Evolutionary conservation across 2,113 vertebrate genomes (phyloP), one percentile per base, ranked within the genome.

Genomic region (Tupaia chinensis): DNA sequence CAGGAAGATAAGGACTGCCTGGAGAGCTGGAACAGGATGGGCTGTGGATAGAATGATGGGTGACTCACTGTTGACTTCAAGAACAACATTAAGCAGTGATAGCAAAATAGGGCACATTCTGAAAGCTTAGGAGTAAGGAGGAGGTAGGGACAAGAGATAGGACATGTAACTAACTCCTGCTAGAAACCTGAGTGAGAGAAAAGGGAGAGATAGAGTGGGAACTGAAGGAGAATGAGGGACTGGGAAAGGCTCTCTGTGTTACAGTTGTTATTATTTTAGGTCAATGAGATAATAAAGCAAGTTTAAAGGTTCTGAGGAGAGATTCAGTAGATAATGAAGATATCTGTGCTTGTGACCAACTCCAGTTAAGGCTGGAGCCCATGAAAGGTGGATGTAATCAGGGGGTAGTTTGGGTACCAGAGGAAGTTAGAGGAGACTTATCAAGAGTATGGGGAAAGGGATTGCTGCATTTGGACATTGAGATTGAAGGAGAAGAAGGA

Each of bases 211-310:
- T 56, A 90, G 11, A 34, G 32, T 78, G 13, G 34, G 17, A 93
- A 68, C 56, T 9, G 19, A 20, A 63, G 72, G 16, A 66, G 16
- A 7, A 19, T 32, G 1, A 32, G 27, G 1, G 9, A 1, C 65
- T 83, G 14, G 19, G 11, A 87, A 78, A 63, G 0, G 0, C 84
- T 72, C 34, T 82, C 27, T n/a, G 44, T 87, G 54, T 58, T 87
- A 32, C 34, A 72, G 0, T 34, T 84, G 17, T 65, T 93, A 29
- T 84, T 84, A 79, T 77, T 95, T 76, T 44, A 19, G 29, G 44
- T 23, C 72, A 77, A 93, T 32, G n/a, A 80, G 23, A 89, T 77
- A 87, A 72, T 9, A 89, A 96, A 92, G 19, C 22, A 76, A 68
- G 29, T 29, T 19, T 29, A 73, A 76, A 65, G 5, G 12, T 81